Base-by-base conservation (phyloP, 2,113 vertebrate genomes). In the Corapipo altera region DNA sequence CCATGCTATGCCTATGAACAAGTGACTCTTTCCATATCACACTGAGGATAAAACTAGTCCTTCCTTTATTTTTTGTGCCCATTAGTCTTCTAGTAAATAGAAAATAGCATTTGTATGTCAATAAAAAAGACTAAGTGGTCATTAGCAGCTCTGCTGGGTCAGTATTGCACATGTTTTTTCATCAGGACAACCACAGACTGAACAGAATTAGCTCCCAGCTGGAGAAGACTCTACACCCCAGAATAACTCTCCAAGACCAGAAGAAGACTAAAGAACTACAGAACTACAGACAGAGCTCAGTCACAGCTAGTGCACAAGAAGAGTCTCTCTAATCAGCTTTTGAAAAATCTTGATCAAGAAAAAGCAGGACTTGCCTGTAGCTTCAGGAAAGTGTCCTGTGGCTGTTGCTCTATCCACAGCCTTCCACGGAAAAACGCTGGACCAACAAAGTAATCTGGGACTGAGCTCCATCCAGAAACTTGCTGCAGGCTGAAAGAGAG, bases 381-480 rank as follows among this genome's bases (percentile, higher is more conserved):
- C 94, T 99, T 99, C 76, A 99, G 35, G 96, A 99, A 99, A 2
- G 99, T 99, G 97, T 99, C 99, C 52, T 97, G 97, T 1, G 99
- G 99, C 94, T 98, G 97, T 8, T 98, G 96, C 11, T 98, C 98
- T 33, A 98, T 97, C 57, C 98, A 98, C 74, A 99, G 85, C 83
- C 96, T 96, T 5, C 99, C 99, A 10, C 98, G 96, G 93, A 99
- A 99, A 69, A 99, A 99, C 7, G 98, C 98, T 2, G 99, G 99
- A 30, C 98, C 98, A 0, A 89, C 93, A 5, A 98, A 98, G 7
- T 86, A 94, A 75, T 98, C 97, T 0, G 98, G 98, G 28, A 98
- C 72, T 0, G 91, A 51, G 24, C 96, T 98, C 99, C 99, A 99
- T 2, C 97, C 96, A 44, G 98, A 89, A 4, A 22, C 0, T 0